Evolutionary conservation across 2,888 invertebrate genomes (phyloP), one percentile per base, ranked within the genome.

Genomic region (Bursaphelenchus okinawaensis): DNA sequence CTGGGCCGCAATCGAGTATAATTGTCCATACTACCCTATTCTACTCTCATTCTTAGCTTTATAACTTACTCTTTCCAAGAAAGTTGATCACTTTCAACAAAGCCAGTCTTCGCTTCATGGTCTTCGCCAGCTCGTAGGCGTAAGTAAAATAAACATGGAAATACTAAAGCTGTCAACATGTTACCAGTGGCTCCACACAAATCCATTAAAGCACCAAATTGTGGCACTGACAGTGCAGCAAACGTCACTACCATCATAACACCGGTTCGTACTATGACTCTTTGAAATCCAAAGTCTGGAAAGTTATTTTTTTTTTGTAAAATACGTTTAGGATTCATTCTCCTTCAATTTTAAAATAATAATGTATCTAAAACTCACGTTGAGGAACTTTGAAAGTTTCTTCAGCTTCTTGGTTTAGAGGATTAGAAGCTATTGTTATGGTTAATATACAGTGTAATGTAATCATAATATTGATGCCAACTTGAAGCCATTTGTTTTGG

Each of bases 391-490:
- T 63, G 69, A 79, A 72, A 8, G 77, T 29, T 29, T 79, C 78
- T 61, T 80, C 80, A 52, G 77, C 72, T 61, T 77, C 78, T 68
- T 80, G 80, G 61, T 72, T 80, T 24, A 80, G 58, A 8, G 80
- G 80, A 55, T 79, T 80, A 65, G 77, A 75, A 40, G 78, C 76
- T 29, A 69, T 19, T 6, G 62, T 60, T 1, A 65, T 51, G 3
- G 66, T 57, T n/a, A 62, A 28, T 23, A 62, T 55, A 24, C 31
- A 62, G 20, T 66, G 66, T 23, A 66, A 23, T 8, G 52, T 52
- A 31, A 66, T 55, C 24, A 66, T 29, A 19, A 64, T 12, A 31
- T 66, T 66, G 50, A 63, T 54, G 20, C 62, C 56, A n/a, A 73
- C 60, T 52, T 70, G 69, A 55, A 69, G 55, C 68, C 70, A 63